Evolutionary conservation across 2,888 invertebrate genomes (phyloP), one percentile per base, ranked within the genome.

Genomic region (Leptarthrus brevirostris): DNA sequence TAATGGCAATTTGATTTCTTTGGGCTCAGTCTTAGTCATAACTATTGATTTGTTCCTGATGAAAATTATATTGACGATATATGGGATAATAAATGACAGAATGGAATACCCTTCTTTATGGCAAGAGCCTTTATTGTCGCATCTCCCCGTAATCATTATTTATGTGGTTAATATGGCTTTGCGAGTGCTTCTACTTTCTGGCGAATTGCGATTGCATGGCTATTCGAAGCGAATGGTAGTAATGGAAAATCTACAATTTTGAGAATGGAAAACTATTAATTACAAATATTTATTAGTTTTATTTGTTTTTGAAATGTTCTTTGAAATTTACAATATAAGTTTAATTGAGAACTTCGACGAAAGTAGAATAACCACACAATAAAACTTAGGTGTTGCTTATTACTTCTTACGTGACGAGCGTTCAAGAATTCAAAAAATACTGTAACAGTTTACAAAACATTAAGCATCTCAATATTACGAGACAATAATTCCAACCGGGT

Each of bases 41-140:
- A 77, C 76, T 77, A 77, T 77, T 77, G 77, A 77, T 77, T 77
- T 77, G 77, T 75, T 74, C 75, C 73, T 77, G 77, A 77, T 77
- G 77, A 76, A 77, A 77, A 76, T 77, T 75, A 75, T 75, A 74
- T 70, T 76, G 74, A 74, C 74, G 73, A 77, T 77, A 73, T 74
- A 76, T 74, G 75, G 73, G 54, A 73, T 73, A 73, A 74, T 74
- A 76, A 75, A 75, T 72, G 75, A 74, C 75, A 75, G 74, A 26
- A 47, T 18, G 54, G 64, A 69, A 74, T 74, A 74, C 40, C 47
- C 72, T 61, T 61, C 56, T 61, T 69, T 61, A 73, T 71, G 70
- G 69, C n/a, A n/a, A 52, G 52, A 30, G 30, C 52, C 69, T 69
- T 69, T 69, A 69, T 69, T 69, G 69, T 52, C 52, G 69, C 69